Evolutionary conservation across 2,888 invertebrate genomes (phyloP), one percentile per base, ranked within the genome.

Genomic region (Caenorhabditis afra): DNA sequence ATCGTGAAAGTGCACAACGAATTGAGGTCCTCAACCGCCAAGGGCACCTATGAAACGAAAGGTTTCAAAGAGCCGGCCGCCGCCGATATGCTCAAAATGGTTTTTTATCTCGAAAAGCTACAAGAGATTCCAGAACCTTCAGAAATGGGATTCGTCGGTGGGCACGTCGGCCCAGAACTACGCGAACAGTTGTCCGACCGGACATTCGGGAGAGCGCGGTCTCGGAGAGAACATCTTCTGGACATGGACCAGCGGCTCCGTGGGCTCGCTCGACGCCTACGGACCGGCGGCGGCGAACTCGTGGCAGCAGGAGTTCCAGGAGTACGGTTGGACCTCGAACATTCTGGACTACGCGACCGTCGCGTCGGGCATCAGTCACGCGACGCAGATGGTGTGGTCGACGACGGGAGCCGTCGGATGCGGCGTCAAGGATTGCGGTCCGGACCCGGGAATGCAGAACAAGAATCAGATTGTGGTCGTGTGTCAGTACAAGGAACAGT

Each of bases 361-460:
- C 73, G 67, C 62, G 35, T 64, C 64, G 45, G 79, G 73, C 23
- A 52, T 74, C 16, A 73, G 79, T 11, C 79, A 79, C 47, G 79
- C 79, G 1, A 79, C 79, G 35, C 79, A 79, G 58, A 73, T 79
- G 79, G 73, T 57, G 3, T 80, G 80, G 80, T 70, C 80, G 1
- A 65, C 68, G 5, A 65, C 71, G 1, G 47, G 39, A 3, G 11
- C 12, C 0, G 67, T 80, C 23, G 80, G 80, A 14, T 80, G 80
- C 50, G 80, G 80, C 49, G 80, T 70, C 3, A 71, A 75, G 18
- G 37, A 64, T 11, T 80, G 75, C 50, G 50, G 50, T 8, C 37
- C 12, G 8, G 68, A 68, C 45, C 11, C 22, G 1, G 18, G 47
- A 1, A 66, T 52, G 57, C 67, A 29, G 10, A 65, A 65, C 16